These are phyloP conservation scores for Zaprionus vittiger DNA, from an alignment of 1,140 invertebrate species.

Conservation along the genomic window DNA sequence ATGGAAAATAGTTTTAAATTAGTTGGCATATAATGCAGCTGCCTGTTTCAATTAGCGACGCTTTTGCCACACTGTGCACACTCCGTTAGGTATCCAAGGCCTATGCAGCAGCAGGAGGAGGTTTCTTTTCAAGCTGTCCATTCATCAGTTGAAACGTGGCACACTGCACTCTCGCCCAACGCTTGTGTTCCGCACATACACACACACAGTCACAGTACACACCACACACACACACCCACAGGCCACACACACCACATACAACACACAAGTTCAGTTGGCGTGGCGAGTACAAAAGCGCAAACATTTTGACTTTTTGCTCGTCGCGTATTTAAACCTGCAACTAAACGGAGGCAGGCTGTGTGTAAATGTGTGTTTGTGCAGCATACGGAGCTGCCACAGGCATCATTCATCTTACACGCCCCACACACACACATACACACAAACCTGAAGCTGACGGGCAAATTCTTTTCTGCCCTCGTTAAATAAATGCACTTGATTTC, in stretches of 20 bases:
- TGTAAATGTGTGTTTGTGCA: constrained; percentile 18
- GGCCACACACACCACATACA: neutral
- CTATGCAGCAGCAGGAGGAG: constrained; percentile 47
- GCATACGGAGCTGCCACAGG: constrained; percentile 53
- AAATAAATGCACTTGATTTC: constrained; percentile 82
- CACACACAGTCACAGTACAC: neutral
- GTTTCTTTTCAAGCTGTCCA: constrained; percentile 58
- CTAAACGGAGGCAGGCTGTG: constrained; percentile 65
- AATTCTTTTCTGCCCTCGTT: constrained; percentile 35
- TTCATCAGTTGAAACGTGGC: constrained; percentile 45
- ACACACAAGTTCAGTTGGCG: constrained; percentile 26
- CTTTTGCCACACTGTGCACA: constrained; percentile 8
- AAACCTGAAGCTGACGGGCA: constrained; percentile 11
- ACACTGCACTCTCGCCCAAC: constrained; percentile 15
- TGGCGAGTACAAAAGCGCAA: constrained; percentile 62
- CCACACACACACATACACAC: constrained; percentile 11
- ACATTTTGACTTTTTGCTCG: constrained; percentile 62
- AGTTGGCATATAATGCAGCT: constrained; percentile 1
- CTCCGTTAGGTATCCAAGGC: constrained; percentile 26
- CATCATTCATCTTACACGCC: constrained; percentile 77
- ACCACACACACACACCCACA: neutral
- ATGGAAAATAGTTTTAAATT: constrained; percentile 11
- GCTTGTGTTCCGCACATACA: neutral
- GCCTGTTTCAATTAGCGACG: constrained; percentile 28
- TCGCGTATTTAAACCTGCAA: constrained; percentile 72